phyloP scores from a whole-genome alignment of 2,797 vertebrate genomes.

The Novumbra hubbsi region DNA sequence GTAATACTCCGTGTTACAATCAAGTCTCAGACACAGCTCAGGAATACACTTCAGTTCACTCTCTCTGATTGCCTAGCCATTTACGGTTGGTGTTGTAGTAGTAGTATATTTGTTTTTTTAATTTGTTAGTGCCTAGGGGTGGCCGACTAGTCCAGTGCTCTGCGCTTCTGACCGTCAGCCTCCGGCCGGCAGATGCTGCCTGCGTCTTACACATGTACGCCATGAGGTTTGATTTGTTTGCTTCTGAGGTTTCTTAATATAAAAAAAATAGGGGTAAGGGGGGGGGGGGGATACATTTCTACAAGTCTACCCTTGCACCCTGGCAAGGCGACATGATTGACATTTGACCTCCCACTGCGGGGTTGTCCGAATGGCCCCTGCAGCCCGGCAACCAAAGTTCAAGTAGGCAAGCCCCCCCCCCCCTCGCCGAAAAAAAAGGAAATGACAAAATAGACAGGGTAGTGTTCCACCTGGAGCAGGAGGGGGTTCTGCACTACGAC shows the following conservation, averaged over 20 bases:
- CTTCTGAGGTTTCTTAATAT: conserved; percentile 64
- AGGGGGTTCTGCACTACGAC: conserved; percentile 13
- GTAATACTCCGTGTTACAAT: conserved; percentile 34
- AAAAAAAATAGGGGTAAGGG: conserved; percentile 23
- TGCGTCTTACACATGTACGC: conserved; percentile 49
- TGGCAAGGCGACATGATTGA: conserved; percentile 7
- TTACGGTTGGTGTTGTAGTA: conserved; percentile 23
- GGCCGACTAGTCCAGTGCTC: conserved; percentile 26
- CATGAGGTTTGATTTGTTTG: conserved; percentile 72
- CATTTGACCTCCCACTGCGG: not conserved
- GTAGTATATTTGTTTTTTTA: conserved; percentile 49
- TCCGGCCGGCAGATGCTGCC: conserved; percentile 27
- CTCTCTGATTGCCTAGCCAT: conserved; percentile 10
- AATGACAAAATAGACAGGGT: conserved; percentile 24
- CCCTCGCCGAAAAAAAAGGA: not conserved
- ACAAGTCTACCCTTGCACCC: not conserved
- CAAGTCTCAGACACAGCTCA: conserved; percentile 11
- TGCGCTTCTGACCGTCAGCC: conserved; percentile 25
- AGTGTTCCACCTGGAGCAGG: conserved; percentile 38
- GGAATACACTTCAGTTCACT: conserved; percentile 22
- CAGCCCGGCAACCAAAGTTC: conserved; percentile 56
- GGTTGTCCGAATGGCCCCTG: conserved; percentile 33
- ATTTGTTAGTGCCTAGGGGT: conserved; percentile 60
- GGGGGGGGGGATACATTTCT: conserved; percentile 27
- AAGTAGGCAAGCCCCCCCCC: conserved; percentile 38